Base-by-base conservation (phyloP, 2,113 vertebrate genomes). In the Scytalopus superciliaris region DNA sequence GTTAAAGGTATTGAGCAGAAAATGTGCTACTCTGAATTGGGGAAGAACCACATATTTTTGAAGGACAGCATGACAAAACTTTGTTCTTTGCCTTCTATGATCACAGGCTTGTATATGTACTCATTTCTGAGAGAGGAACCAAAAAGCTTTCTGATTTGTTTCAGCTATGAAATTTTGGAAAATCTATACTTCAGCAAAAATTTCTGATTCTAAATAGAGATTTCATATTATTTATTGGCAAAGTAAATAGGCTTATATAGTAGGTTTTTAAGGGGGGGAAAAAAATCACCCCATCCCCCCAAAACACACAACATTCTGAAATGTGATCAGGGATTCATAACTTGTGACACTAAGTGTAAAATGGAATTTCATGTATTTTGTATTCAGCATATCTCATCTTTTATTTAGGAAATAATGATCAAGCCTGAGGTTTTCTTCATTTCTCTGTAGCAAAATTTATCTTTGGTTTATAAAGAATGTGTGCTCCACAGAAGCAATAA, bases 221-320 rank as follows among this genome's bases (percentile, higher is more conserved):
- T 52, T 68, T 73, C 6, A 25, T 47, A 3, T 22, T 53, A 57
- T 52, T 74, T 78, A 39, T 22, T 83, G 24, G 7, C 18, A 66
- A 76, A 90, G 35, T 60, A 79, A n/a, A 80, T 39, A 42, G 6
- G 21, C 3, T 83, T 1, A 42, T 45, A 24, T 17, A 62, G 53
- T 4, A 66, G 7, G 28, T 45, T 59, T 92, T 68, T 77, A 50
- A 76, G 14, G 14, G 3, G 4, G 6, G 2, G 19, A 18, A 5
- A 30, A 59, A 78, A 30, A 30, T 50, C 6, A 2, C 14, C 3
- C 16, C 1, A 10, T 1, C 21, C 45, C 3, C 23, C 2, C 0
- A 8, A 14, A 57, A 72, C 53, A 42, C 19, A 7, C 44, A 67
- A 19, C 4, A n/a, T 40, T 89, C 35, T 76, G 37, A 94, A 79